These are phyloP conservation scores for Criorhina ranunculi DNA, from an alignment of 2,888 invertebrate species.

Conservation along the genomic window DNA sequence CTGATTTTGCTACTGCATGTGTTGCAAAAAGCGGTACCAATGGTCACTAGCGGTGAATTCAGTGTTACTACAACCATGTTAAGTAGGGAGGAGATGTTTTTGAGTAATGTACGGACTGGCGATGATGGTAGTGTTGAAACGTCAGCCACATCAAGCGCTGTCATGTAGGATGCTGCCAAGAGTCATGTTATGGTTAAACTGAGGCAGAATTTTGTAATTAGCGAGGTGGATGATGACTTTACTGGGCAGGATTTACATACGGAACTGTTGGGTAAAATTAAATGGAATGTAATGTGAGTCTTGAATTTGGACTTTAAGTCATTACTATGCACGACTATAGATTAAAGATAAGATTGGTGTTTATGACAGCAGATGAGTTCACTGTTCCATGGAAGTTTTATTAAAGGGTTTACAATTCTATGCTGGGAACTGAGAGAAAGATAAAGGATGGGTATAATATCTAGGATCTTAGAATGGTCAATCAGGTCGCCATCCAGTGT, in stretches of 20 bases:
- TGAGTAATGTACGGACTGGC: slow-evolving; percentile 50
- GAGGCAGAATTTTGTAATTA: slow-evolving; percentile 31
- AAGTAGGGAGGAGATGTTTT: slow-evolving; percentile 71
- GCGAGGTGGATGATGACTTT: slow-evolving; percentile 6
- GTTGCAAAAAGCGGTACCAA: slow-evolving; percentile 52
- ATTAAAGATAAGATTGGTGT: too few relatives aligned
- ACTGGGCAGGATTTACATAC: neutral
- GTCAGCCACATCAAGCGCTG: slow-evolving; percentile 61
- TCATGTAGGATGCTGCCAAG: slow-evolving; percentile 60
- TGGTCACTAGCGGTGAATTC: slow-evolving; percentile 68
- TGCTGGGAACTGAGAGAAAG: too few relatives aligned
- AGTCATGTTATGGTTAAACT: slow-evolving; percentile 50
- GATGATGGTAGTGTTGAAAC: slow-evolving; percentile 58
- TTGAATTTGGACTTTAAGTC: too few relatives aligned
- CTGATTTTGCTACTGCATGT: slow-evolving; percentile 48
- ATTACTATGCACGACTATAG: too few relatives aligned
- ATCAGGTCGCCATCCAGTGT: too few relatives aligned
- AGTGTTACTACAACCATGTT: slow-evolving; percentile 68
- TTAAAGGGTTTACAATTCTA: too few relatives aligned
- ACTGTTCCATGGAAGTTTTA: too few relatives aligned
- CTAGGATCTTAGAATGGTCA: too few relatives aligned
- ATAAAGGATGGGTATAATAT: too few relatives aligned
- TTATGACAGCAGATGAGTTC: too few relatives aligned
- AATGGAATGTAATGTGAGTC: too few relatives aligned
- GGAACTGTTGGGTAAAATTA: neutral